These are phyloP conservation scores for Orchestia grillus DNA, from an alignment of 1,140 invertebrate species.

Conservation along the genomic window DNA sequence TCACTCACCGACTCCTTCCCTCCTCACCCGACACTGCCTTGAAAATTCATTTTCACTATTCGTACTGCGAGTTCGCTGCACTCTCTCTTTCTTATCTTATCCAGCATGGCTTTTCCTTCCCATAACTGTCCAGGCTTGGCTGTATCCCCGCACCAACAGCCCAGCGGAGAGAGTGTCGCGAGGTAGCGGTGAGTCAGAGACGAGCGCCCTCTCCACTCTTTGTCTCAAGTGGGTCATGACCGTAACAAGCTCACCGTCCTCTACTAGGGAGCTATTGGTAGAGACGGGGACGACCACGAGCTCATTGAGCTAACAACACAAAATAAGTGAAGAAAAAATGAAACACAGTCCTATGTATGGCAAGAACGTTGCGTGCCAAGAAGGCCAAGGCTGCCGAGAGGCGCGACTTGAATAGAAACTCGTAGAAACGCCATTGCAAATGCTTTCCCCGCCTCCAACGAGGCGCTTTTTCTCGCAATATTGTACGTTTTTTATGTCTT, in stretches of 20 bases:
- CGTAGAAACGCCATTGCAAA: not conserved
- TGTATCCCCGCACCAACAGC: not conserved
- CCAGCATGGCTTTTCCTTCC: not conserved
- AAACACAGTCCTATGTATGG: not conserved
- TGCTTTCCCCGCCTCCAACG: not conserved
- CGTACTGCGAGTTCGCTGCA: not conserved
- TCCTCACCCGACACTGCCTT: not conserved
- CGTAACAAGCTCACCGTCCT: not conserved
- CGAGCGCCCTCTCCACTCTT: not conserved
- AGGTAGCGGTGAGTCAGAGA: not conserved
- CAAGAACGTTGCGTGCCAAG: not conserved
- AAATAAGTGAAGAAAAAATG: not conserved
- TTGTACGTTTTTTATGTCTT: not conserved
- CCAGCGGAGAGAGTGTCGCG: not conserved
- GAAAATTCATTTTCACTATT: not conserved
- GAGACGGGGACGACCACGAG: not conserved
- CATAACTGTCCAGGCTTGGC: not conserved
- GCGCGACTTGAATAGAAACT: not conserved
- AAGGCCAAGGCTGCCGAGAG: not conserved
- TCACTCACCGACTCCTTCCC: not conserved
- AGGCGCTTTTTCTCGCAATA: not conserved
- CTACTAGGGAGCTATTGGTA: not conserved
- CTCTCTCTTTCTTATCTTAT: not conserved
- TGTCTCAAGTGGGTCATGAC: not conserved
- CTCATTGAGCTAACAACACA: not conserved